Base-by-base conservation (phyloP, 2,113 vertebrate species). In the Cavia aperea region DNA sequence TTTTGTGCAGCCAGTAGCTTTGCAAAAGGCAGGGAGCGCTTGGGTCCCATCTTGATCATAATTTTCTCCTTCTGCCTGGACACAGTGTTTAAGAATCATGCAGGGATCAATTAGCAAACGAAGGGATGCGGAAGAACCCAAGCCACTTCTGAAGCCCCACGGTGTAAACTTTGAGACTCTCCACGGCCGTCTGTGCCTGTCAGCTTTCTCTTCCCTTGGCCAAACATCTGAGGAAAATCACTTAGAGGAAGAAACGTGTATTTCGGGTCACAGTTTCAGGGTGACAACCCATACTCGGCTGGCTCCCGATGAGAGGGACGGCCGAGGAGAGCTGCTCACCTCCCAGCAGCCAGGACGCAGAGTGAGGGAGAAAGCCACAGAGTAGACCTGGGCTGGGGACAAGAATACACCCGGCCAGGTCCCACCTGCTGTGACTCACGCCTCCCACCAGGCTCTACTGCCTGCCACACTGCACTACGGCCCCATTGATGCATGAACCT, bases 1-100 rank as follows among this genome's bases (percentile, higher is more conserved):
- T 81, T 56, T 39, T 2, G 1, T 0, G 24, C 15, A 39, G n/a
- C 43, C 2, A 4, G 1, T 24, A 11, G 7, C 15, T 11, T 21
- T 39, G 70, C 65, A 70, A 5, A 10, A 51, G 24, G 39, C 63
- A 36, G 39, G 46, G 49, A 4, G 14, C 39, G 18, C 5, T 43
- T 31, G 75, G 12, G 36, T 14, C 19, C 31, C 43, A 39, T 16
- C 46, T 23, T 19, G 9, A 49, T 43, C 31, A 16, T 39, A 56
- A 39, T 26, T 43, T 9, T 10, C 10, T 36, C 77, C 39, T 51
- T 12, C n/a, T 1, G 5, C 8, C 36, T n/a, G 19, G n/a, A 26
- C 46, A 56, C 31, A 12, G 60, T 51, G 24, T 29, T 6, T 24
- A 39, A 51, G 60, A 51, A 86, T 26, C 36, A 12, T 5, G 58